Conservation (phyloP, 2,113 vertebrate genomes). For the Micronycteris hirsuta region DNA sequence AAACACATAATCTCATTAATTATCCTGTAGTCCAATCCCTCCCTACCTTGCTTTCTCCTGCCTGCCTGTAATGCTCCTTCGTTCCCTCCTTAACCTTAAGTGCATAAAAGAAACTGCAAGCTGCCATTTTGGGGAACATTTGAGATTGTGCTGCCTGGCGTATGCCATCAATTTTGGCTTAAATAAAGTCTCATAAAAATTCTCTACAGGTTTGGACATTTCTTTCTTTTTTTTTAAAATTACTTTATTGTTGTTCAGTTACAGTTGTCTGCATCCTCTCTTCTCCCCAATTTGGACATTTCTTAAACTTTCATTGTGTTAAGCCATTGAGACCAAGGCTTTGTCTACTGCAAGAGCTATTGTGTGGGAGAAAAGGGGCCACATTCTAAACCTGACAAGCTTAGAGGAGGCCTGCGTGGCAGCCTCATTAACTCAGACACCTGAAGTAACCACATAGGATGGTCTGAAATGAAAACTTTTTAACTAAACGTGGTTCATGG, state of each 20-base stretch:
- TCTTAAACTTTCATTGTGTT: neutral
- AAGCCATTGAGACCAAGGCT: neutral
- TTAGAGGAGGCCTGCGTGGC: too few species aligned
- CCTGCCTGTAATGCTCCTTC: neutral
- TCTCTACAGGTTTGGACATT: neutral
- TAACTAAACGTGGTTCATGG: too few species aligned
- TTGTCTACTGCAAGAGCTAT: neutral
- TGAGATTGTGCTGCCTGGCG: neutral
- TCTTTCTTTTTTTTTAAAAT: too few species aligned
- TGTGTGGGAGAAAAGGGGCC: neutral
- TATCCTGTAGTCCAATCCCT: too few species aligned
- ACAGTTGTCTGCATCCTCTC: neutral
- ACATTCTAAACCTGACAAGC: too few species aligned
- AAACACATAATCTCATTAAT: neutral
- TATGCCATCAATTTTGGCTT: neutral
- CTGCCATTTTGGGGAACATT: neutral
- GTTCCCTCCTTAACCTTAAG: neutral
- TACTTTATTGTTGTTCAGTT: too few species aligned
- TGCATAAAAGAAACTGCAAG: neutral
- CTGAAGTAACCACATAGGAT: too few species aligned
- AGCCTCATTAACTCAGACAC: too few species aligned
- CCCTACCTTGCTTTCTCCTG: neutral
- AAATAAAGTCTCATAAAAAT: neutral
- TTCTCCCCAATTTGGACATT: too few species aligned
- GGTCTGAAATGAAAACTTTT: too few species aligned